Conservation (phyloP, 2,888 invertebrate species). For the Parthenolecanium corni region DNA sequence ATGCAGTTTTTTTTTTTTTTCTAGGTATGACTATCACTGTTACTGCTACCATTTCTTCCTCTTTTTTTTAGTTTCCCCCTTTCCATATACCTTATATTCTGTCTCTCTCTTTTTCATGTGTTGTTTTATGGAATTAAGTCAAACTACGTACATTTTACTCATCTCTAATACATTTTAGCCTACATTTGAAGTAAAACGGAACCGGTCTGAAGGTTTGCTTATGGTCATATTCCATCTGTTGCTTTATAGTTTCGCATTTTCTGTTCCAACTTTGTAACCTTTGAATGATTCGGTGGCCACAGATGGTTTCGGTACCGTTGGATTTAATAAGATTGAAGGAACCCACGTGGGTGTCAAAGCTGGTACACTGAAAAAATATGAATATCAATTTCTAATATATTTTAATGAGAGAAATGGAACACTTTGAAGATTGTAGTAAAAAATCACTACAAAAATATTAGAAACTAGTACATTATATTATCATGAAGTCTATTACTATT, state of each 20-base stretch:
- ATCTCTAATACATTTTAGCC: slow-evolving; percentile 18
- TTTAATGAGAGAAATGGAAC: no score
- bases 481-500: no score
- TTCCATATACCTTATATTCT: background rate
- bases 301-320: no score
- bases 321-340: no score
- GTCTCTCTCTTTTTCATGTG: background rate
- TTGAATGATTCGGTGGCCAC: no score
- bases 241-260: background rate
- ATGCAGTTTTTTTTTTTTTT: background rate
- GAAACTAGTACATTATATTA: no score
- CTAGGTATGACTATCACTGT: background rate
- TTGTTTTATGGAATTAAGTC: background rate
- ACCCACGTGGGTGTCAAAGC: no score
- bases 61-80: background rate
- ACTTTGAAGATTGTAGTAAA: no score
- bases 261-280: background rate
- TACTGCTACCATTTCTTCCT: background rate
- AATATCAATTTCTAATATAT: no score
- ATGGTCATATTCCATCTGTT: background rate
- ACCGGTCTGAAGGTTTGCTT: slow-evolving; percentile 14
- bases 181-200: slow-evolving; percentile 27
- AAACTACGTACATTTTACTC: background rate
- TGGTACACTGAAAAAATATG: no score
- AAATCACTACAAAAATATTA: no score